Evolutionary conservation across 2,113 vertebrate genomes (phyloP).

Genomic region (Sebastes schlegelii): DNA sequence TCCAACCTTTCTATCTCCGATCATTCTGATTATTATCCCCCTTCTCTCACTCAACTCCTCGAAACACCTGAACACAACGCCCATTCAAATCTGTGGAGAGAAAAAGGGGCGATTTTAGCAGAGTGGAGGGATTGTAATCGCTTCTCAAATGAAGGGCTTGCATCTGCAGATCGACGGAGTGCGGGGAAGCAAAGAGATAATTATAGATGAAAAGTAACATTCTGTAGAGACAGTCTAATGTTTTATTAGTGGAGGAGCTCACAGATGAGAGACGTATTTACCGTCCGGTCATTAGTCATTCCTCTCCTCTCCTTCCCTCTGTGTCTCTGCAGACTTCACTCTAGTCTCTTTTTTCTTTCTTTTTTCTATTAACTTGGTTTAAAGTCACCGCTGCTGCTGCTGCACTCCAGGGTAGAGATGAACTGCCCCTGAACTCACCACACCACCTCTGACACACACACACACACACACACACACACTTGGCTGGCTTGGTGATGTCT

Average conservation of each 20-base stretch:
- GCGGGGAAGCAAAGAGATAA: not conserved
- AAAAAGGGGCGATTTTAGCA: not conserved
- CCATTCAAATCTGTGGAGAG: not conserved
- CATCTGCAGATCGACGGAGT: not conserved
- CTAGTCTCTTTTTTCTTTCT: slow-evolving; percentile 6
- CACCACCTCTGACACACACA: slow-evolving; percentile 6
- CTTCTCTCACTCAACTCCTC: not conserved
- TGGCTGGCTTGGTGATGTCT: slow-evolving; percentile 8
- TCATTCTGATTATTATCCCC: not conserved
- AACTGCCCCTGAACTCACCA: slow-evolving; percentile 66
- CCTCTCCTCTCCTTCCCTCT: not conserved
- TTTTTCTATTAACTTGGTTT: slow-evolving; percentile 14
- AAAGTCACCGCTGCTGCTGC: not conserved
- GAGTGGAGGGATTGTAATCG: slow-evolving; percentile 2
- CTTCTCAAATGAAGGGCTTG: not conserved
- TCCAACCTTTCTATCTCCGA: not conserved
- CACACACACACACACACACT: not conserved
- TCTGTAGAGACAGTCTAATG: slow-evolving; percentile 41
- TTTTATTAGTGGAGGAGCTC: slow-evolving; percentile 56
- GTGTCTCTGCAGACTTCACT: slow-evolving; percentile 31
- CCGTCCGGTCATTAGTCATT: slow-evolving; percentile 31
- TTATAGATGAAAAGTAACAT: slow-evolving; percentile 41
- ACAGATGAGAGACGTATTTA: slow-evolving; percentile 46
- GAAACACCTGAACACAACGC: not conserved
- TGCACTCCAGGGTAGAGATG: slow-evolving; percentile 52